phyloP scores from a whole-genome alignment of 2,888 invertebrate genomes.

The Caenorhabditis uteleia region DNA sequence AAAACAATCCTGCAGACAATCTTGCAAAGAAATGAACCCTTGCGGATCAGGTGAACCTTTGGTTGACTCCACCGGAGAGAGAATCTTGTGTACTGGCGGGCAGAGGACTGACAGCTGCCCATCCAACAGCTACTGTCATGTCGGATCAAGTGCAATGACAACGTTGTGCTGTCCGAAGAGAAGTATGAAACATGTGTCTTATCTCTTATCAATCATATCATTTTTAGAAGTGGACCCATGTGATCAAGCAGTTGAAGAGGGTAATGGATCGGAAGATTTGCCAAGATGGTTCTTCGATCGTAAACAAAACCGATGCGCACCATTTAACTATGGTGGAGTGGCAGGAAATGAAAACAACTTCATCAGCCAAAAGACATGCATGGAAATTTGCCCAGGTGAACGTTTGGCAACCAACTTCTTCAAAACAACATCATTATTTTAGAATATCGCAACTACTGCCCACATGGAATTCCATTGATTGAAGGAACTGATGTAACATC shows the following conservation, averaged over 20 bases:
- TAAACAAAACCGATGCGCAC: conserved; percentile 55
- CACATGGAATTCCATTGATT: conserved; percentile 65
- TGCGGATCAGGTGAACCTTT: conserved; percentile 63
- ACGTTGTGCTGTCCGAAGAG: conserved; percentile 63
- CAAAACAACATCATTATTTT: neutral
- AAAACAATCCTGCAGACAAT: conserved; percentile 53
- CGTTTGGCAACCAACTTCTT: too few species aligned
- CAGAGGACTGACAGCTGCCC: conserved; percentile 46
- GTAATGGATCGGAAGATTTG: conserved; percentile 57
- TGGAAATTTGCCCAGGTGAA: conserved; percentile 53
- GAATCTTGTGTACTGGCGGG: conserved; percentile 56
- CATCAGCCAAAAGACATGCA: conserved; percentile 56
- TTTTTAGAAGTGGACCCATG: conserved; percentile 55
- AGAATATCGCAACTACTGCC: conserved; percentile 62
- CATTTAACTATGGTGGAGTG: conserved; percentile 62
- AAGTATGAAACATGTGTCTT: conserved; percentile 15
- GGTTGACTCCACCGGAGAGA: conserved; percentile 52
- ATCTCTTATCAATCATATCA: neutral
- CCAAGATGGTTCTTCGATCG: conserved; percentile 65
- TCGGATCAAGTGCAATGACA: conserved; percentile 56
- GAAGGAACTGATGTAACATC: conserved; percentile 52
- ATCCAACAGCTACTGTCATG: conserved; percentile 60
- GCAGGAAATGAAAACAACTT: conserved; percentile 68
- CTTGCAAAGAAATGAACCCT: conserved; percentile 64
- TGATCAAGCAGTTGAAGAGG: conserved; percentile 55